Conservation (phyloP, 2,888 invertebrate species). For the Seira ritae region DNA sequence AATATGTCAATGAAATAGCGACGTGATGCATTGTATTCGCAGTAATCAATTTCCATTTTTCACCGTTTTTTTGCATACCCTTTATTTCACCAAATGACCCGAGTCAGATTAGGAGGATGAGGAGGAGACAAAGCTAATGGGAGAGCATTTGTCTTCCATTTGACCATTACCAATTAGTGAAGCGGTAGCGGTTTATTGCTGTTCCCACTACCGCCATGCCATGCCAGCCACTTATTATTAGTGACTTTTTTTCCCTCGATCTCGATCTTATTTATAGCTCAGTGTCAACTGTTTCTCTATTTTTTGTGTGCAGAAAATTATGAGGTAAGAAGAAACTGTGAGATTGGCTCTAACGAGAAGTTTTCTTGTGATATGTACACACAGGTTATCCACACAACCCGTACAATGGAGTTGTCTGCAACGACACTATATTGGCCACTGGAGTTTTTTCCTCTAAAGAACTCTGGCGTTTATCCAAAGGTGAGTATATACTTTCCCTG, state of each 20-base stretch:
- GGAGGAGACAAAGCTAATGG: too few species aligned
- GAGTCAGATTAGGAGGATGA: too few species aligned
- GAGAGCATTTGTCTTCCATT: too few species aligned
- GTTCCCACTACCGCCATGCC: too few species aligned
- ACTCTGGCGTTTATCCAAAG: constrained; percentile 98
- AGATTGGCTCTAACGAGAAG: constrained; percentile 42
- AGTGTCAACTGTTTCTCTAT: constrained; percentile 30
- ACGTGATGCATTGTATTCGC: too few species aligned
- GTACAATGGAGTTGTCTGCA: constrained; percentile 98
- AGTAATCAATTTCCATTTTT: too few species aligned
- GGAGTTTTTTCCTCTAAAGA: constrained; percentile 99
- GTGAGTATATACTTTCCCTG: constrained; percentile 78
- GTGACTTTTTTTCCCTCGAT: background rate
- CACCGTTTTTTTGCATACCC: too few species aligned
- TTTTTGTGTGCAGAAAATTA: constrained; percentile 30
- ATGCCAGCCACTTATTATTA: too few species aligned
- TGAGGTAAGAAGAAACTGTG: constrained; percentile 32
- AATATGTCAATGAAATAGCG: too few species aligned
- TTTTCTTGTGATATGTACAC: constrained; percentile 41
- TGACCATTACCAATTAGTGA: too few species aligned
- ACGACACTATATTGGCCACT: constrained; percentile 99
- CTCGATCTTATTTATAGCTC: constrained; percentile 26
- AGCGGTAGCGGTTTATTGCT: too few species aligned
- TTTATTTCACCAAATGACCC: too few species aligned
- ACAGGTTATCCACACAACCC: constrained; percentile 94